phyloP scores from a whole-genome alignment of 30 jellyfish, hydroid and myxozoan genomes.

The Pseudorhiza aurosa region DNA sequence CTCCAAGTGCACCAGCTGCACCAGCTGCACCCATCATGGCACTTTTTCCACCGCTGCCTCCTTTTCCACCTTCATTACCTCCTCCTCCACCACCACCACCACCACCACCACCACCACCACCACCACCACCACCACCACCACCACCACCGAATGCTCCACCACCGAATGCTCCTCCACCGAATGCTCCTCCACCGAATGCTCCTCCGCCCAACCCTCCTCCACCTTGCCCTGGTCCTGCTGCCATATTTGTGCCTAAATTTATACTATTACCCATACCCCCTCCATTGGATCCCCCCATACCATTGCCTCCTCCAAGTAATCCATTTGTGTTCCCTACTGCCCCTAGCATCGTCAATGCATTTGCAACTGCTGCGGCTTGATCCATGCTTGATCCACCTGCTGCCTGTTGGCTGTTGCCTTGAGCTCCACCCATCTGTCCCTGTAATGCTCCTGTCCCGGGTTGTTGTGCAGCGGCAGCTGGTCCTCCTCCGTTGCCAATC shows the following conservation, averaged over 20 bases:
- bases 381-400: conserved; percentile 44
- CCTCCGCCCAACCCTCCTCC: conserved; percentile 57
- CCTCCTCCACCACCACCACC: conserved; percentile 33
- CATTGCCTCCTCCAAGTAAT: conserved; percentile 72
- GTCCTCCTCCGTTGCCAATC: conserved; percentile 33
- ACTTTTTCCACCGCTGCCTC: conserved; percentile 37
- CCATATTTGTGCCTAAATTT: conserved; percentile 1
- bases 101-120: conserved; percentile 31
- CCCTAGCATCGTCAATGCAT: conserved; percentile 43
- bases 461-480: background rate
- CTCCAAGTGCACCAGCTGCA: conserved; percentile 63
- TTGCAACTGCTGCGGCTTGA: conserved; percentile 70
- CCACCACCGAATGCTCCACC: conserved; percentile 32
- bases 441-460: conserved; percentile 1
- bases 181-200: conserved; percentile 56
- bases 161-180: too few relatives aligned
- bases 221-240: background rate
- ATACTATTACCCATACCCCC: conserved; percentile 7
- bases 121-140: conserved; percentile 32
- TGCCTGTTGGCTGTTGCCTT: conserved; percentile 31
- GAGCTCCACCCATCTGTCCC: conserved; percentile 20
- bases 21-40: conserved; percentile 73
- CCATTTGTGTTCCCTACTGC: conserved; percentile 71
- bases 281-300: conserved; percentile 65
- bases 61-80: conserved; percentile 38